Evolutionary conservation across 1,140 invertebrate genomes (phyloP).

Genomic region (Helicorthomorpha holstii): DNA sequence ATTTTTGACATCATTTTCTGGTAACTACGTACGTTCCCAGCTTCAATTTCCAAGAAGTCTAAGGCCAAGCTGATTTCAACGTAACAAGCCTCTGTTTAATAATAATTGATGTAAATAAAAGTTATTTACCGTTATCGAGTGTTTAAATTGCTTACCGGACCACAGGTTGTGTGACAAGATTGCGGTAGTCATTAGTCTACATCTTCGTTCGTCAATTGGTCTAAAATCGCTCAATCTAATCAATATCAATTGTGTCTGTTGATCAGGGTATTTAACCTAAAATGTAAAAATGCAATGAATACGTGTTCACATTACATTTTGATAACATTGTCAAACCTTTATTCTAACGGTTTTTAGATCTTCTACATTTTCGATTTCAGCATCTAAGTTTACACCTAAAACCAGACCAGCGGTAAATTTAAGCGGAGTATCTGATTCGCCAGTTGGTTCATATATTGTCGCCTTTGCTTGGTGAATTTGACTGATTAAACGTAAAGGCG

Average conservation of each 20-base stretch:
- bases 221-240: conserved; percentile 42
- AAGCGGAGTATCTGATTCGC: conserved; percentile 62
- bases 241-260: conserved; percentile 61
- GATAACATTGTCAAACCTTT: conserved; percentile 33
- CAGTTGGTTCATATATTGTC: conserved; percentile 64
- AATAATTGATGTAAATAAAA: neutral
- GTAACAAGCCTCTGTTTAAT: conserved; percentile 59
- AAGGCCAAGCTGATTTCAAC: conserved; percentile 71
- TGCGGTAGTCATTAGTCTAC: conserved; percentile 64
- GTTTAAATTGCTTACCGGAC: conserved; percentile 22
- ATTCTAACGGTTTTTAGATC: conserved; percentile 54
- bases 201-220: conserved; percentile 31
- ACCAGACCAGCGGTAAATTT: conserved; percentile 86
- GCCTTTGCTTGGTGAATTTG: conserved; percentile 40
- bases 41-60: conserved; percentile 47
- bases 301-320: neutral
- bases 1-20: conserved; percentile 28
- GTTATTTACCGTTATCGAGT: neutral
- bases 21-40: conserved; percentile 22
- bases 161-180: conserved; percentile 62
- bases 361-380: conserved; percentile 60
- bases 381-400: conserved; percentile 65
- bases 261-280: conserved; percentile 67
- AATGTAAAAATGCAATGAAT: conserved; percentile 3
- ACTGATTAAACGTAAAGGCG: conserved; percentile 13